Evolutionary conservation across 2,113 vertebrate species (phyloP).

Genomic region (Crypturellus undulatus): DNA sequence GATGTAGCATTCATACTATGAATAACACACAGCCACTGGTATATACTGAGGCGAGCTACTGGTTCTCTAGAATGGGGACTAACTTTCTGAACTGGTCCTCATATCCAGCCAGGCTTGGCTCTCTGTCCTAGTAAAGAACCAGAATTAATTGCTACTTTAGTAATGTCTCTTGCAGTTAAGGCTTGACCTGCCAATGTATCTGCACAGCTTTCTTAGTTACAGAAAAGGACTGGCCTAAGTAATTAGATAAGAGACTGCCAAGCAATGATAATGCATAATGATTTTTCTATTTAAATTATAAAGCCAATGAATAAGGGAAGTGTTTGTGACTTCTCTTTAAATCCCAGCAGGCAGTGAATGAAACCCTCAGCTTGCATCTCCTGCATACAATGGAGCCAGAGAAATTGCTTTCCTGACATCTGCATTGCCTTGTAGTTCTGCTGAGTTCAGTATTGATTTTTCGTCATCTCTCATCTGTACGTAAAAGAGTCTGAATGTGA

Average conservation of each 20-base stretch:
- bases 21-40: background rate
- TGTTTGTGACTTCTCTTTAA: constrained; percentile 13
- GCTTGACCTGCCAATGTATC: background rate
- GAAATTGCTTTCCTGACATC: constrained; percentile 29
- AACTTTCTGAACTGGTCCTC: background rate
- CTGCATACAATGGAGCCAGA: background rate
- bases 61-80: background rate
- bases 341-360: constrained; percentile 21
- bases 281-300: constrained; percentile 36
- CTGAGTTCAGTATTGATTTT: background rate
- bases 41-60: background rate
- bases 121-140: background rate
- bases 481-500: background rate
- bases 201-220: background rate
- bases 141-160: background rate
- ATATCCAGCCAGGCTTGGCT: fast-evolving
- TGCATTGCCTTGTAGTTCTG: background rate
- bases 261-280: background rate
- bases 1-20: background rate
- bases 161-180: background rate
- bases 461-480: background rate
- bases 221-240: background rate
- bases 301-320: background rate
- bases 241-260: constrained; percentile 29
- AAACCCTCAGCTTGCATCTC: background rate